Percentiles rank a stretch among this genome's conserved stretches.
Evolutionary conservation across 2,797 vertebrate genomes (phyloP).

Genomic region (Crypturellus tataupa): DNA sequence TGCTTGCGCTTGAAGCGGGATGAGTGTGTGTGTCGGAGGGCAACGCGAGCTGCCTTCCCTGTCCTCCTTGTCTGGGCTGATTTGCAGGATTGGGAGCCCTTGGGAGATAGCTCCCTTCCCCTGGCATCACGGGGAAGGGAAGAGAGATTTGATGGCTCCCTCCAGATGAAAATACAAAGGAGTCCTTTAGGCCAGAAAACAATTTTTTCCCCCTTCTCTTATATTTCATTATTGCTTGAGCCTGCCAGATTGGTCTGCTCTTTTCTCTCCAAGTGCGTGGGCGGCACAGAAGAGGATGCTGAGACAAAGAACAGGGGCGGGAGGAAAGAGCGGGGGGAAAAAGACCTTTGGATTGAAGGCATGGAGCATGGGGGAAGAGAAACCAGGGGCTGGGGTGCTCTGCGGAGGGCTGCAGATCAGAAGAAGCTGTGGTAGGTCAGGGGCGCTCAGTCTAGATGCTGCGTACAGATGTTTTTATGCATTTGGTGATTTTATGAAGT

Average conservation of each 20-base stretch:
- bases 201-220: background rate
- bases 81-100: background rate
- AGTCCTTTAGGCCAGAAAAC: constrained; percentile 30
- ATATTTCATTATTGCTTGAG: constrained; percentile 40
- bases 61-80: background rate
- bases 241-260: constrained; percentile 62
- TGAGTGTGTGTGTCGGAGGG: background rate
- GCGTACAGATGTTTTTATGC: background rate
- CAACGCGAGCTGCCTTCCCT: background rate
- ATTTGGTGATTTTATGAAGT: background rate
- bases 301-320: constrained; percentile 59
- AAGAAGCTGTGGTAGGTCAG: constrained; percentile 65
- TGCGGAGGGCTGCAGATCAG: background rate
- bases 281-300: constrained; percentile 54
- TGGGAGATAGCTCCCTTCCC: background rate
- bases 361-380: constrained; percentile 21
- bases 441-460: constrained; percentile 57
- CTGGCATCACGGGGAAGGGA: constrained; percentile 8
- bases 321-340: constrained; percentile 50
- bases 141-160: constrained; percentile 20
- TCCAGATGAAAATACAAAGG: constrained; percentile 48
- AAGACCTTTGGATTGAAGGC: constrained; percentile 52
- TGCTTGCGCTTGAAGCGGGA: background rate
- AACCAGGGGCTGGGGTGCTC: background rate
- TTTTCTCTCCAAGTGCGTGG: constrained; percentile 67